Evolutionary conservation across 2,113 vertebrate genomes (phyloP), one percentile per base, ranked within the genome.

Genomic region (Aythya baeri): DNA sequence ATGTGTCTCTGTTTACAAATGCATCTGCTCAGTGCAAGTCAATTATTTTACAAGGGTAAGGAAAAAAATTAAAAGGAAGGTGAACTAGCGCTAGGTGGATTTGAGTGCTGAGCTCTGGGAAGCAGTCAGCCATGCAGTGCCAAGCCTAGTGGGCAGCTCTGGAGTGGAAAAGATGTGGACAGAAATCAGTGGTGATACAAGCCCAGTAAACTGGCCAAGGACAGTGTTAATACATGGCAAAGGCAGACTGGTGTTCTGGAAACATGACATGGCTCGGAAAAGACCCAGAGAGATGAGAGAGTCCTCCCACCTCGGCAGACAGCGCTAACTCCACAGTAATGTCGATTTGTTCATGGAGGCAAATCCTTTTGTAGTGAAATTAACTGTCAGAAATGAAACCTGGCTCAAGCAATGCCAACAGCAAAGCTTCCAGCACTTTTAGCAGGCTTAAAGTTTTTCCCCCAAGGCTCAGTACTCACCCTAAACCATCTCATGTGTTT

Each of bases 1-100:
- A 92, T 93, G 95, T 96, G 95, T 90, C 71, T 97, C 79, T 96
- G 93, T 96, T 97, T 97, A 97, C 96, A 93, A 94, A 96, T 4
- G 32, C 95, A 93, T 94, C 95, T 91, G 95, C 95, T 94, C 73
- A 2, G 41, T 14, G 67, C 70, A 38, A 86, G 83, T 44, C 81
- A 65, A 55, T 90, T 91, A 59, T 87, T 95, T 91, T 63, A 67
- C 67, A 66, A 85, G 70, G 8, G 1, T 26, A 77, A 75, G 67
- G 38, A 20, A 21, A 65, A 29, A 81, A 62, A 84, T 17, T 0
- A 26, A 52, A 79, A 78, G 41, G 58, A 61, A 88, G 41, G 62
- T 82, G 44, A 67, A 49, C 11, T 18, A 44, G 36, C 77, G 17
- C 7, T 43, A 38, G 36, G 26, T 73, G n/a, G 54, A 9, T 83